Evolutionary conservation across 2,888 invertebrate species (phyloP), one percentile per base, ranked within the genome.

Genomic region (Auanema sp.): DNA sequence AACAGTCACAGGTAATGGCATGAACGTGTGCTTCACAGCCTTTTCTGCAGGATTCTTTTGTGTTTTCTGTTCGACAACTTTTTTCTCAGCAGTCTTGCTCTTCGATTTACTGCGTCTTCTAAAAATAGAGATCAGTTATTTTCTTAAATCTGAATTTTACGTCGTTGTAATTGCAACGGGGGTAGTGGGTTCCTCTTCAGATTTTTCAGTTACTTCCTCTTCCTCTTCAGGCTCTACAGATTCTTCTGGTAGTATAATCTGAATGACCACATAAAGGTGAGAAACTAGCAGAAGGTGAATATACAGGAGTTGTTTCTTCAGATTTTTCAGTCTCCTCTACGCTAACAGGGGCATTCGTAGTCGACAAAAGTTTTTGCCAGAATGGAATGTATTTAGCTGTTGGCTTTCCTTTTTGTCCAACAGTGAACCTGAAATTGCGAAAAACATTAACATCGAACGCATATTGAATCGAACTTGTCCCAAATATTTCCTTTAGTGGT

Each of bases 331-430:
- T 64, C 42, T 43, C 49, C 66, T 65, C 23, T 23, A 59, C 43
- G 50, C 66, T 54, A 68, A 10, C 56, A 53, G 24, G 54, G 61
- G 25, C 68, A 69, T 58, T 67, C 21, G 77, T 73, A 41, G 74
- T 75, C 33, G 72, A 64, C 60, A 81, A 64, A 14, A 81, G 71
- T 47, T 76, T 64, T 60, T 81, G 81, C 81, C 81, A 81, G 64
- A 80, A 80, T 50, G 81, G 81, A 58, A 81, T 77, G 59, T 77
- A 76, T 62, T 78, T 79, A 43, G 76, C 75, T 16, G 76, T 77
- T 40, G 76, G 69, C 63, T 73, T 74, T 33, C 67, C 75, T 59
- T 74, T 78, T 52, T 69, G 67, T 57, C 73, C 75, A 16, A 77
- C 66, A n/a, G 78, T 78, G 68, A 77, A 78, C 21, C 78, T 76